These are phyloP conservation scores for Balaenoptera acutorostrata DNA, from an alignment of 2,113 vertebrate species.

Conservation along the genomic window DNA sequence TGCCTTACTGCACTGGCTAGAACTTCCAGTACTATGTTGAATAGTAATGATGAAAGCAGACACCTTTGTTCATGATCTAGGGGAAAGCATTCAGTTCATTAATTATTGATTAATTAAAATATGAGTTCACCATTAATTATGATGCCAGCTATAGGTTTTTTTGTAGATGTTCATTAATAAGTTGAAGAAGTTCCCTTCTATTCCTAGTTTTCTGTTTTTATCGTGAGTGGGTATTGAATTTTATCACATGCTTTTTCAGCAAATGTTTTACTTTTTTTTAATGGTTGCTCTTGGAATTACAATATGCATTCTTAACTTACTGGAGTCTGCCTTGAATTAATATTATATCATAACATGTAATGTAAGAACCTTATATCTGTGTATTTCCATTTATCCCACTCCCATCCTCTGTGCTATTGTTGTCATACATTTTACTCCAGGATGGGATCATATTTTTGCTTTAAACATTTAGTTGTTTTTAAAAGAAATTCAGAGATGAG, in stretches of 20 bases:
- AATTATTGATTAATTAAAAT: neutral
- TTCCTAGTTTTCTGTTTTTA: neutral
- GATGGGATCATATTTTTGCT: neutral
- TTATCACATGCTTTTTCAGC: neutral
- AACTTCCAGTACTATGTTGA: neutral
- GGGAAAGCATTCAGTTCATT: neutral
- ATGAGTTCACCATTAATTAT: neutral
- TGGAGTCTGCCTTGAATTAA: neutral
- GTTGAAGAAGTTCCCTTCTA: neutral
- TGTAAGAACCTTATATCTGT: neutral
- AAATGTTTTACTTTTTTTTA: neutral
- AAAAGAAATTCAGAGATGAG: neutral
- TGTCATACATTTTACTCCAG: neutral
- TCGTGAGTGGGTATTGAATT: neutral
- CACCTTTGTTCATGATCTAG: neutral
- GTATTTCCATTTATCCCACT: neutral
- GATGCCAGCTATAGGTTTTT: neutral
- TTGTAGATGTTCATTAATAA: neutral
- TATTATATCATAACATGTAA: neutral
- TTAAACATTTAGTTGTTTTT: neutral
- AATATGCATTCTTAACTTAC: neutral
- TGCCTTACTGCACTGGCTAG: neutral
- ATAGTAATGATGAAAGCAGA: neutral
- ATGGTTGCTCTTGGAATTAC: neutral
- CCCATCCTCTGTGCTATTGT: neutral